These are phyloP conservation scores for Tapera naevia DNA, from an alignment of 2,797 vertebrate species.

Conservation along the genomic window DNA sequence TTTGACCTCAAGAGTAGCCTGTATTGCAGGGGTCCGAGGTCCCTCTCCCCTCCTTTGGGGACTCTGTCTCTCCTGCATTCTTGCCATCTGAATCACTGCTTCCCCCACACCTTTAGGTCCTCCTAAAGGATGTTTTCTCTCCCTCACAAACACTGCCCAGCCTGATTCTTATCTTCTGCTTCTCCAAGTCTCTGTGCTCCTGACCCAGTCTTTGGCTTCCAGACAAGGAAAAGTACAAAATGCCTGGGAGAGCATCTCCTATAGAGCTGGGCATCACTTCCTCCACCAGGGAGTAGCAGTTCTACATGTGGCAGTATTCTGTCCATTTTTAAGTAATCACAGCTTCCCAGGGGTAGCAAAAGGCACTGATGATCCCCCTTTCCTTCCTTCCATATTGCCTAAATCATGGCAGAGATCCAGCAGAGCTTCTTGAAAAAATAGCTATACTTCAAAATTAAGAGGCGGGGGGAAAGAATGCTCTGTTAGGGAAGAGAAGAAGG, in stretches of 20 bases:
- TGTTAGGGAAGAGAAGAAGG: background rate
- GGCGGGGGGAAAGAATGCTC: background rate
- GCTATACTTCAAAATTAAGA: background rate
- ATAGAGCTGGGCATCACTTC: background rate
- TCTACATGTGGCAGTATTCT: background rate
- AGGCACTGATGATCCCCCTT: background rate
- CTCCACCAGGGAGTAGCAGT: background rate
- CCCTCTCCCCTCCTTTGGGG: background rate
- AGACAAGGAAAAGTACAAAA: background rate
- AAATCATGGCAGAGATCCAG: background rate
- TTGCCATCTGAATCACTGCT: background rate
- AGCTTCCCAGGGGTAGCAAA: background rate
- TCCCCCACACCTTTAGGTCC: background rate
- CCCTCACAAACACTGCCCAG: background rate
- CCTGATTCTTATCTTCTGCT: background rate
- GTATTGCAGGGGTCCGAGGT: background rate
- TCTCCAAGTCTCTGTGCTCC: background rate
- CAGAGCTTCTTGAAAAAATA: background rate
- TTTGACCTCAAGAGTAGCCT: fast-evolving
- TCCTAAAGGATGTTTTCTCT: background rate
- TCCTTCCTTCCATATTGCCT: background rate
- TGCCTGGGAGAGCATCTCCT: background rate
- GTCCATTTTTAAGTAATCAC: background rate
- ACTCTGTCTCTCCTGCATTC: background rate
- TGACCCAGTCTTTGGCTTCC: background rate